phyloP scores from a whole-genome alignment of 2,888 invertebrate genomes.

The Nycteola revayana region DNA sequence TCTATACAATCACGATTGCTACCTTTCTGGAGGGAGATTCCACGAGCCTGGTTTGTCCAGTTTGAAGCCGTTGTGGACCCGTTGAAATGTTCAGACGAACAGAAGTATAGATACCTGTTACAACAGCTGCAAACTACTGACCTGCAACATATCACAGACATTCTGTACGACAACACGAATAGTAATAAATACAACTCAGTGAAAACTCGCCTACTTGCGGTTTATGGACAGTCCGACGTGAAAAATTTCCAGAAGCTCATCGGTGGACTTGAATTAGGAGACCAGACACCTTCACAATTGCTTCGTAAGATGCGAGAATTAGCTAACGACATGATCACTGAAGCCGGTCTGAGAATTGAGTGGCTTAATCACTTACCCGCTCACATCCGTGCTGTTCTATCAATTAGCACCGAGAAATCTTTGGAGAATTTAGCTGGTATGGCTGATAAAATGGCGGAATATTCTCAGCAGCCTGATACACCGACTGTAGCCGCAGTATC shows the following conservation, averaged over 20 bases:
- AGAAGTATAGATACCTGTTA: background rate
- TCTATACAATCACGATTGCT: too few species aligned
- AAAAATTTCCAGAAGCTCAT: constrained; percentile 1
- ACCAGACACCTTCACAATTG: constrained; percentile 1
- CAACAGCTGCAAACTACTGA: background rate
- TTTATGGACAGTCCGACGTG: background rate
- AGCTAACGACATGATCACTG: background rate
- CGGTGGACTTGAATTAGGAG: background rate
- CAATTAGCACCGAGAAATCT: background rate
- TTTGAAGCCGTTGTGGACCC: background rate
- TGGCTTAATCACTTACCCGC: background rate
- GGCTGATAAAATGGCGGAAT: constrained; percentile 1
- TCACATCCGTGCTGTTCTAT: background rate
- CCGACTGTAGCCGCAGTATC: background rate
- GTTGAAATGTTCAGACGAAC: background rate
- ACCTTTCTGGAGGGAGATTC: background rate
- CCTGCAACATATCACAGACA: background rate
- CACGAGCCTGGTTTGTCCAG: background rate
- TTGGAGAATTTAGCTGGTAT: background rate
- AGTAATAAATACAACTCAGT: background rate
- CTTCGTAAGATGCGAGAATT: constrained; percentile 2
- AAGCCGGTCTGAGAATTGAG: background rate
- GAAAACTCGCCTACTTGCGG: background rate
- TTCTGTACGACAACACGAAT: background rate
- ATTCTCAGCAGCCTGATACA: background rate